Evolutionary conservation across 1,140 invertebrate species (phyloP).

Genomic region (Ectropis grisescens): DNA sequence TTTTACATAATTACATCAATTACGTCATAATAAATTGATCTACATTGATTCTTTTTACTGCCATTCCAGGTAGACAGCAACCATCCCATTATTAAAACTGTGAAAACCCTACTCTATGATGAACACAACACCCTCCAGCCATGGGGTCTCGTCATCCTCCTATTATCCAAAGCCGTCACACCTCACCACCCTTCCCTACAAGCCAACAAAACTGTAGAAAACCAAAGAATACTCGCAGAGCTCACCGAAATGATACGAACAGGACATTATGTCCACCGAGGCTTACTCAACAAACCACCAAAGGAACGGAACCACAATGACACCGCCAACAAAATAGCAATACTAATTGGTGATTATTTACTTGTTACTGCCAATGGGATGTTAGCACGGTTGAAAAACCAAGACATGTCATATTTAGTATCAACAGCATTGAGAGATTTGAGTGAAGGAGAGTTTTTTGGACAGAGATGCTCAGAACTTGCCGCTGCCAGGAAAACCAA

Average conservation of each 20-base stretch:
- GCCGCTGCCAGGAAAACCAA: conserved; percentile 75
- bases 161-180: conserved; percentile 86
- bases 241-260: conserved; percentile 96
- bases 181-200: conserved; percentile 28
- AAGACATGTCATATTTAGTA: conserved; percentile 87
- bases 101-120: conserved; percentile 86
- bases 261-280: conserved; percentile 91
- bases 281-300: conserved; percentile 79
- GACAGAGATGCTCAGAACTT: conserved; percentile 84
- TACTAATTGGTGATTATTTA: conserved; percentile 92
- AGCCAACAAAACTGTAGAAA: conserved; percentile 43
- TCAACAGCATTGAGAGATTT: conserved; percentile 86
- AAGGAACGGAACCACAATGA: conserved; percentile 75
- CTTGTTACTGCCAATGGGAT: conserved; percentile 86
- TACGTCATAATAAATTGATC: too few species aligned
- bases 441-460: conserved; percentile 88
- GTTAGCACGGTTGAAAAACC: conserved; percentile 78
- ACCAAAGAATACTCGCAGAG: conserved; percentile 89
- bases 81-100: conserved; percentile 92
- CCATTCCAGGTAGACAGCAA: conserved; percentile 82
- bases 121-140: conserved; percentile 89
- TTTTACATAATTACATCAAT: too few species aligned
- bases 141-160: conserved; percentile 86
- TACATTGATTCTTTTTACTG: too few species aligned
- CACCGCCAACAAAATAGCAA: conserved; percentile 89